Percentiles rank a stretch among this genome's conserved stretches.
Evolutionary conservation across 2,113 vertebrate species (phyloP).

Genomic region (Prunella himalayana): DNA sequence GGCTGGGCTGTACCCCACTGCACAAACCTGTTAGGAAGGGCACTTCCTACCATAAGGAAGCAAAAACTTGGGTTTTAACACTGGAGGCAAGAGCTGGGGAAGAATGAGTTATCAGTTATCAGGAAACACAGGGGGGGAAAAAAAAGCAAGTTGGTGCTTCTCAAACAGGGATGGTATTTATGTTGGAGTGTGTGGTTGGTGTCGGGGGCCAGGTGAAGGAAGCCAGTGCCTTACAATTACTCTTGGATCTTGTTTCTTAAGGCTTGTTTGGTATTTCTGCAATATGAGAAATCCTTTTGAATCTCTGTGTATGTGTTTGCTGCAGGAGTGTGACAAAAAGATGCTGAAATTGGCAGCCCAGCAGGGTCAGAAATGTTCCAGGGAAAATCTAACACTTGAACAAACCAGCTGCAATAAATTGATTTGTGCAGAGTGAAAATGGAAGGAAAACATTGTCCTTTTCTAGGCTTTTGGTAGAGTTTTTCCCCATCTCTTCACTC

Average conservation of each 20-base stretch:
- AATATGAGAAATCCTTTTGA: not conserved
- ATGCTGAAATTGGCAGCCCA: not conserved
- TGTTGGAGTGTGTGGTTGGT: rapidly evolving
- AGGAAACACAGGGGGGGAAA: not conserved
- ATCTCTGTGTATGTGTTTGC: not conserved
- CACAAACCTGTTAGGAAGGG: not conserved
- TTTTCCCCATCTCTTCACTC: not conserved
- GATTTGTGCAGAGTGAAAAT: not conserved
- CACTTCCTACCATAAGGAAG: not conserved
- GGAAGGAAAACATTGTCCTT: not conserved
- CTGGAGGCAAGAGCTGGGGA: not conserved
- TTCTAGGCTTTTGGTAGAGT: not conserved
- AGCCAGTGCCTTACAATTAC: not conserved
- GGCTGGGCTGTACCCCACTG: not conserved
- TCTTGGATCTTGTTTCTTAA: not conserved
- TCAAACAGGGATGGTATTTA: not conserved
- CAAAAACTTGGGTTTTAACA: not conserved
- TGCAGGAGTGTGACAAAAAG: not conserved
- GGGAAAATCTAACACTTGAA: slow-evolving; percentile 1
- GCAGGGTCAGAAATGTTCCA: not conserved
- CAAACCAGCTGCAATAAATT: not conserved
- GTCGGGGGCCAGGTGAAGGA: not conserved
- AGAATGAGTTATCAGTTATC: not conserved
- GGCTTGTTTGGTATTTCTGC: not conserved
- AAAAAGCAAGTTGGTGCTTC: not conserved